A percentile compares a stretch with the other conserved stretches of the same genome.
Conservation (phyloP, 2,797 vertebrate genomes). For the Lycodopsis pacificus region DNA sequence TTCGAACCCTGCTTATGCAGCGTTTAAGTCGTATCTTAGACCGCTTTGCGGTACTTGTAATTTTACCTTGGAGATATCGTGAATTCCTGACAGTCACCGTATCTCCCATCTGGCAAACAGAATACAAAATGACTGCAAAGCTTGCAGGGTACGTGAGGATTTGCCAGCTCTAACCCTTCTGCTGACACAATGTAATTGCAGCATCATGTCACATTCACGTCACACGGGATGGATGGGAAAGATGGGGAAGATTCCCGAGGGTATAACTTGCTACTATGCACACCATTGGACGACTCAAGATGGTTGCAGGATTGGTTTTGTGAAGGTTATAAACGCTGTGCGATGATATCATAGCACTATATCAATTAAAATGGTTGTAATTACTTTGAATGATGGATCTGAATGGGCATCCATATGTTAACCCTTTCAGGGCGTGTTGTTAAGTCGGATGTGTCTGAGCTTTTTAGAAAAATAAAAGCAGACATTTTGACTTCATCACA, state of each 20-base stretch:
- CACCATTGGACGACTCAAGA: neutral
- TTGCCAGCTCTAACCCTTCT: neutral
- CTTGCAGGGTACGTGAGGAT: neutral
- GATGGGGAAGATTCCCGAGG: neutral
- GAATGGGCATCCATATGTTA: neutral
- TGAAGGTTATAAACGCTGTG: slow-evolving; percentile 1
- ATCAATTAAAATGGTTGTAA: neutral
- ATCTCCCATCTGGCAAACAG: slow-evolving; percentile 2
- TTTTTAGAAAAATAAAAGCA: slow-evolving; percentile 5
- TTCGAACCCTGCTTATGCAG: neutral
- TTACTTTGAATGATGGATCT: slow-evolving; percentile 4
- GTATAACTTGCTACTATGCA: neutral
- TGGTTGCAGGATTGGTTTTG: neutral
- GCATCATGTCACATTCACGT: neutral
- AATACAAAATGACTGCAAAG: neutral
- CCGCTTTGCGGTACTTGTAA: slow-evolving; percentile 2
- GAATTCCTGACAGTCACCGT: slow-evolving; percentile 12
- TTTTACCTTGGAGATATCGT: neutral
- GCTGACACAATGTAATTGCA: slow-evolving; percentile 25
- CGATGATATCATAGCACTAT: neutral
- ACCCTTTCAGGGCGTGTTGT: neutral
- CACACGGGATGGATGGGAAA: neutral
- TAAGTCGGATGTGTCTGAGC: neutral
- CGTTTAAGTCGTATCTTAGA: slow-evolving; percentile 12
- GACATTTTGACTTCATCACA: neutral